A percentile compares a stretch with the other conserved stretches of the same genome.
Conservation (phyloP, 1,140 invertebrate species). For the Calephelis nemesis region DNA sequence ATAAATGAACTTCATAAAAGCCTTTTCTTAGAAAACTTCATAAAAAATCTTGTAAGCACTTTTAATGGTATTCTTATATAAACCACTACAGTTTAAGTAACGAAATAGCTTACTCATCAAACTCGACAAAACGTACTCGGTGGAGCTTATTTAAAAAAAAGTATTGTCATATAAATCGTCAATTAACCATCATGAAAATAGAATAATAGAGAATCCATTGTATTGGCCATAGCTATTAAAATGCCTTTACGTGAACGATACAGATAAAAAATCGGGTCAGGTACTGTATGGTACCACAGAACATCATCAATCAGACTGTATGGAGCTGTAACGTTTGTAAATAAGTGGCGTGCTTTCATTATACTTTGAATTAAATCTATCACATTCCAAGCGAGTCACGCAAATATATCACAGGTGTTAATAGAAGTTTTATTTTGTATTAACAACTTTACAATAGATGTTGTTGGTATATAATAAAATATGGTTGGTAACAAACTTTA, state of each 20-base stretch:
- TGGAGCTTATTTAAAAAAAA: neutral
- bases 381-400: conserved; percentile 4
- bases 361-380: conserved; percentile 15
- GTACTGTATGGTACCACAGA: conserved; percentile 15
- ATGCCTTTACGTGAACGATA: conserved; percentile 8
- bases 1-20: too few species aligned
- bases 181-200: neutral
- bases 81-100: too few species aligned
- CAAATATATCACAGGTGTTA: neutral
- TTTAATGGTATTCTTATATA: too few species aligned
- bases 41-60: too few species aligned
- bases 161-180: conserved; percentile 6
- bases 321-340: conserved; percentile 10
- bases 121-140: too few species aligned
- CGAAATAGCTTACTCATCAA: too few species aligned
- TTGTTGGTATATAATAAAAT: too few species aligned
- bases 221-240: conserved; percentile 4
- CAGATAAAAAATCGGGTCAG: conserved; percentile 15
- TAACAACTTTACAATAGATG: too few species aligned
- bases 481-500: too few species aligned
- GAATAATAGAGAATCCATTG: too few species aligned
- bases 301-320: conserved; percentile 5
- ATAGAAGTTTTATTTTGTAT: neutral
- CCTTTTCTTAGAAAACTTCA: too few species aligned
- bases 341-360: conserved; percentile 5